These are phyloP conservation scores for Archips xylosteana DNA, from an alignment of 2,888 invertebrate genomes.

Conservation along the genomic window DNA sequence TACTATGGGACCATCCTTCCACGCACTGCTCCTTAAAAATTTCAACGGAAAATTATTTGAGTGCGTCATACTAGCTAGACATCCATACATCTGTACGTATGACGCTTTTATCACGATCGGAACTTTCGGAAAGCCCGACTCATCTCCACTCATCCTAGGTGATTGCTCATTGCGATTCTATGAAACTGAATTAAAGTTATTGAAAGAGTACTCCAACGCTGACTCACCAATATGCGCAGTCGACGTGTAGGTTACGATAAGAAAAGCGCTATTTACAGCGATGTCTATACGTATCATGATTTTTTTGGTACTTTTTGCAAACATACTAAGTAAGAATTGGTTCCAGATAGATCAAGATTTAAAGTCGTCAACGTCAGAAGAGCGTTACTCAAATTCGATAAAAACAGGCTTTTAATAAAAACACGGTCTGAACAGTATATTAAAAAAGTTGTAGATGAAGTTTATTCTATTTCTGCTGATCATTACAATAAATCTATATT, in stretches of 20 bases:
- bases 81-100: neutral
- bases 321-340: neutral
- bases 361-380: neutral
- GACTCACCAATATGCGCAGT: conserved; percentile 16
- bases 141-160: conserved; percentile 1
- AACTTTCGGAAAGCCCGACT: conserved; percentile 9
- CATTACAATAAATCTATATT: conserved; percentile 62
- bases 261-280: conserved; percentile 22
- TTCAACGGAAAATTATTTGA: neutral
- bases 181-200: conserved; percentile 12
- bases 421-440: neutral
- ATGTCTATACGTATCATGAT: neutral
- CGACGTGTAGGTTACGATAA: neutral
- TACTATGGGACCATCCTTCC: too few species aligned
- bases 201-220: conserved; percentile 13
- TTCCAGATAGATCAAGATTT: neutral
- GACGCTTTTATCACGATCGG: neutral
- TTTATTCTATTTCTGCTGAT: conserved; percentile 3
- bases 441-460: neutral
- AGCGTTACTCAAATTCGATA: neutral
- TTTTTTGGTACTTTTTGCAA: neutral
- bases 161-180: conserved; percentile 25
- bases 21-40: too few species aligned
- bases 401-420: neutral
- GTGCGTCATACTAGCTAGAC: neutral